phyloP scores from a whole-genome alignment of 2,888 invertebrate genomes.

The Protophormia terraenovae region DNA sequence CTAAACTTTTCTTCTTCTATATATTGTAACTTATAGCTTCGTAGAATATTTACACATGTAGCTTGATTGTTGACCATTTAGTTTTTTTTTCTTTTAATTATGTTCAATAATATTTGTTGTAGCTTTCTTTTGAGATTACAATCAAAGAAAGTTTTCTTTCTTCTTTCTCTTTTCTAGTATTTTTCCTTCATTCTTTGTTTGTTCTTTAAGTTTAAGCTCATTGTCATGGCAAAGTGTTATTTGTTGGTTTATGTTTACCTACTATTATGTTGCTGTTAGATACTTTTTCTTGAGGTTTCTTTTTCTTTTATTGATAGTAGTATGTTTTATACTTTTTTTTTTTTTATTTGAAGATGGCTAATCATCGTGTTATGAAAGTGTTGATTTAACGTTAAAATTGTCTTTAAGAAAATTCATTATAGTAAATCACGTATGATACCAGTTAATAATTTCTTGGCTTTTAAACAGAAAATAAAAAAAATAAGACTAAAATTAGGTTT shows the following conservation, averaged over 20 bases:
- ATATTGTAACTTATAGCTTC: not conserved
- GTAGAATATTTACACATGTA: conserved; percentile 14
- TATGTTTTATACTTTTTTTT: conserved; percentile 8
- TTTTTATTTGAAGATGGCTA: not conserved
- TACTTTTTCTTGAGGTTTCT: conserved; percentile 1
- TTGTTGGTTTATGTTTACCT: not conserved
- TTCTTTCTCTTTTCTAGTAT: not conserved
- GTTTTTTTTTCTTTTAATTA: not conserved
- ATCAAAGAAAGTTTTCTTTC: conserved; percentile 24
- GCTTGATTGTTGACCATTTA: conserved; percentile 14
- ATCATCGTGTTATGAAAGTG: conserved; percentile 18
- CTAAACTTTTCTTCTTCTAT: too few relatives aligned
- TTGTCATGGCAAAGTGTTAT: conserved; percentile 16
- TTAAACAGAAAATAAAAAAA: too few relatives aligned
- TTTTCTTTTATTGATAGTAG: not conserved
- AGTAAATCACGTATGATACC: not conserved
- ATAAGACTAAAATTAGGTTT: too few relatives aligned
- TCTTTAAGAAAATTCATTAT: not conserved
- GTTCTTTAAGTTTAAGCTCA: conserved; percentile 17
- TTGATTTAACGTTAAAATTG: conserved; percentile 14
- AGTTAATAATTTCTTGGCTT: too few relatives aligned
- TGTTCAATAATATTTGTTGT: not conserved
- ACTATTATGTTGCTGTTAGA: not conserved
- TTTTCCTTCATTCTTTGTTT: not conserved
- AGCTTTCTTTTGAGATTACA: not conserved